A percentile compares a stretch with the other conserved stretches of the same genome.
Conservation (phyloP, 2,888 invertebrate species). For the Nyleta sp. region DNA sequence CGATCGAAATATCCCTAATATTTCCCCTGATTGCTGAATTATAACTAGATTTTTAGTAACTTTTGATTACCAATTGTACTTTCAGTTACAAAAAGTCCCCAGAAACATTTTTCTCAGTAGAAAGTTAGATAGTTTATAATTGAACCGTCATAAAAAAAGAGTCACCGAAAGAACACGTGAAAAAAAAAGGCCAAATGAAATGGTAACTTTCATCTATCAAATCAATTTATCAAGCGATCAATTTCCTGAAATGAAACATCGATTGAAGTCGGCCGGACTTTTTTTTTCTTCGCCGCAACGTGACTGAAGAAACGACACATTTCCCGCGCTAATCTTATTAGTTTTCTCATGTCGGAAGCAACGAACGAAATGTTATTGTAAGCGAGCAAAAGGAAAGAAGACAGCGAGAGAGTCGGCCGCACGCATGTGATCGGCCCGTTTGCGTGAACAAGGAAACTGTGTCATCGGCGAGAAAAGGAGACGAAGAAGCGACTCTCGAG, state of each 20-base stretch:
- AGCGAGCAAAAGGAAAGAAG: conserved; percentile 18
- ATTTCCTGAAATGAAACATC: background rate
- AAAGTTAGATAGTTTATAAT: no score
- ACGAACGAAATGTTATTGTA: conserved; percentile 28
- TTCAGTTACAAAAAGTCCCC: no score
- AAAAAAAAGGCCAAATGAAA: no score
- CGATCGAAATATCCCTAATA: no score
- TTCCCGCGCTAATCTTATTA: conserved; percentile 15
- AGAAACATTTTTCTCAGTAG: no score
- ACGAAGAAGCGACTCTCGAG: conserved; percentile 40
- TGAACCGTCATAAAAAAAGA: no score
- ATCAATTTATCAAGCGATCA: background rate
- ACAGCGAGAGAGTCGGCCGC: conserved; percentile 4
- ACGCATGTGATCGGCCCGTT: conserved; percentile 48
- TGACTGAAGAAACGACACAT: background rate
- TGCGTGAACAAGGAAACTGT: conserved; percentile 66
- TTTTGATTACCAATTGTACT: no score
- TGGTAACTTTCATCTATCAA: no score
- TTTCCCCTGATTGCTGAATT: no score
- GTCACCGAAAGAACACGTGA: no score
- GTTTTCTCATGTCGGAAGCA: conserved; percentile 34
- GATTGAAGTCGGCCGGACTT: background rate
- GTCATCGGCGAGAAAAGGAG: conserved; percentile 49
- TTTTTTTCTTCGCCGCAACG: background rate
- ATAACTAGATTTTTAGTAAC: no score